Evolutionary conservation across 2,888 invertebrate genomes (phyloP), one percentile per base, ranked within the genome.

Genomic region (Stenichneumon culpator): DNA sequence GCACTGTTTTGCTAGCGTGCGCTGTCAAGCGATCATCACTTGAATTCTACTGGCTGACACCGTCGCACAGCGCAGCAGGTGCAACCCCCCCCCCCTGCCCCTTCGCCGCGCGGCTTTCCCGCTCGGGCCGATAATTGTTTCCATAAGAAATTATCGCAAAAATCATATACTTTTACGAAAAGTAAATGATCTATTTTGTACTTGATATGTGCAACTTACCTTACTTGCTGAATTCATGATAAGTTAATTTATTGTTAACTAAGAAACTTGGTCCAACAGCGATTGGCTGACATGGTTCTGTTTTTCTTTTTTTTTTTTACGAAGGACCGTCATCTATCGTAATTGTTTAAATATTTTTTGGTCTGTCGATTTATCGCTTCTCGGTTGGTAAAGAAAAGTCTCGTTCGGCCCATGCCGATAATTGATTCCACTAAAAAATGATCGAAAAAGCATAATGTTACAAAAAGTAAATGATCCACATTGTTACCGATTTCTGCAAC

Each of bases 181-280:
- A 80, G 70, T 28, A 11, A 11, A 83, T 57, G 9, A 16, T 67
- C 22, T 1, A 52, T 57, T 25, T 79, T 78, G 54, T 75, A 6
- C n/a, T 25, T 36, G 65, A 57, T 75, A 78, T 87, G 88, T 88
- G 88, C 74, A 39, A 77, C 91, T 91, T 88, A 93, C 93, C 92
- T 93, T 93, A 83, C 92, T 93, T 80, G 93, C 93, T 47, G 93
- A 93, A 87, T 93, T 93, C 93, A 93, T 93, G 87, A 88, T 88
- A 44, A 87, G 78, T 87, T 87, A 87, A 67, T 60, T 82, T 87
- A 89, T 89, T 92, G 95, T 95, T 73, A 74, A 68, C 52, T 36
- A 73, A 9, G 16, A 60, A 60, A 25, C 14, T 60, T 4, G 28
- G 28, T 60, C 28, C 14, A 60, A 60, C 25, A 60, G 28, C 28